Evolutionary conservation across 92 coral and sea anemone species (phyloP), one percentile per base, ranked within the genome.

Genomic region (Hydrozoanthus gracilis): DNA sequence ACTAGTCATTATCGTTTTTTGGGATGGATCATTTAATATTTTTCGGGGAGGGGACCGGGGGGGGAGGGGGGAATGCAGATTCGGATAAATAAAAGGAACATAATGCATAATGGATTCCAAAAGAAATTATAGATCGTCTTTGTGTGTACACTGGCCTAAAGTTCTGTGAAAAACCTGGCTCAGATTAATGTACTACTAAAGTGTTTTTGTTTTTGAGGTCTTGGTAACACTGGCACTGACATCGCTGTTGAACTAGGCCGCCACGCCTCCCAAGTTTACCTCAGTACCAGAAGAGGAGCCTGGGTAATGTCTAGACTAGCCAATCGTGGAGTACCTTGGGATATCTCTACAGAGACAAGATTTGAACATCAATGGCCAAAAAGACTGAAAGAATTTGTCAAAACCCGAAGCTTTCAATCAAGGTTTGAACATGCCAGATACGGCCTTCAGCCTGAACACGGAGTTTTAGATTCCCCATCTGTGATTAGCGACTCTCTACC

Each of bases 261-360:
- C 88, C 90, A 88, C 75, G 94, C 98, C 67, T 90, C 93, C 5
- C 92, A 92, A 73, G 95, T 88, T 14, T 90, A 90, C 80, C 98
- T 94, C 52, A 94, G 98, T 79, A 92, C 95, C 66, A 95, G 94
- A 70, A 86, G 98, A 92, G 98, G 98, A 84, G 95, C 89, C 56
- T 94, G 98, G 98, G 98, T 94, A 51, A 86, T 88, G 48, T 94
- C 98, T 39, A 90, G 98, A 70, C 73, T 94, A 39, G 91, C 88
- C 44, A 92, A 79, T 61, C 94, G 79, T 35, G 95, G 98, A 12
- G 58, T 88, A 56, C 98, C 98, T 13, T 90, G 95, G 95, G 98
- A 94, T 80, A 82, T 87, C 68, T 86, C 78, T 82, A 73, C 75
- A 44, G 94, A 92, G 72, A 92, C 92, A 83, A 78, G 98, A 14